phyloP scores from a whole-genome alignment of 2,797 vertebrate genomes.

The Acomys russatus region DNA sequence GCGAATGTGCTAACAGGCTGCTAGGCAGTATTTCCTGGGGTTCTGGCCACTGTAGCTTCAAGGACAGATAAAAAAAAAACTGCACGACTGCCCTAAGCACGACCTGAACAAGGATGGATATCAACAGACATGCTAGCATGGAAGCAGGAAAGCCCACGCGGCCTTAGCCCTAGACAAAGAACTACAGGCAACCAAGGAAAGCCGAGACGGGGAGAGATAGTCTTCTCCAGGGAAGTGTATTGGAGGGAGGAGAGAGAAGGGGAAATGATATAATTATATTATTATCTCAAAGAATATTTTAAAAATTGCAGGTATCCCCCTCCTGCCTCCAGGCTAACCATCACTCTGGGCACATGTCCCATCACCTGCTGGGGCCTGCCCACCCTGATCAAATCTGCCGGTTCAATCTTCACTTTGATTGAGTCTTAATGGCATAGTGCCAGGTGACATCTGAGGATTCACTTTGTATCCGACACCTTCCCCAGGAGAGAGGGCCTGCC shows the following conservation, averaged over 20 bases:
- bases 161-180: background rate
- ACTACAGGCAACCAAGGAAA: background rate
- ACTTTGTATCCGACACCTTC: background rate
- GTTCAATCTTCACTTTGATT: slow-evolving; percentile 65
- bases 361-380: slow-evolving; percentile 42
- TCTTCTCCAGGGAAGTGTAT: background rate
- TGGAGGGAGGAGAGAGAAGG: background rate
- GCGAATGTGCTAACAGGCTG: background rate
- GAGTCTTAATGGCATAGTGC: slow-evolving; percentile 37
- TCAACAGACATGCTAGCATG: background rate
- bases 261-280: background rate
- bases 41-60: background rate
- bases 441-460: slow-evolving; percentile 29
- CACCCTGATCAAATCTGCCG: background rate
- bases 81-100: background rate
- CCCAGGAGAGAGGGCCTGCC: background rate
- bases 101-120: background rate
- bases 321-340: slow-evolving; percentile 8
- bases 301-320: slow-evolving; percentile 37
- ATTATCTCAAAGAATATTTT: slow-evolving; percentile 4
- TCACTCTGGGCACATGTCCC: slow-evolving; percentile 51
- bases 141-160: background rate
- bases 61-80: slow-evolving; percentile 23
- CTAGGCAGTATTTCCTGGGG: slow-evolving; percentile 11
- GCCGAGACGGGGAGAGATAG: background rate